Evolutionary conservation across 2,888 invertebrate species (phyloP).

Genomic region (Lacanobia wlatinum): DNA sequence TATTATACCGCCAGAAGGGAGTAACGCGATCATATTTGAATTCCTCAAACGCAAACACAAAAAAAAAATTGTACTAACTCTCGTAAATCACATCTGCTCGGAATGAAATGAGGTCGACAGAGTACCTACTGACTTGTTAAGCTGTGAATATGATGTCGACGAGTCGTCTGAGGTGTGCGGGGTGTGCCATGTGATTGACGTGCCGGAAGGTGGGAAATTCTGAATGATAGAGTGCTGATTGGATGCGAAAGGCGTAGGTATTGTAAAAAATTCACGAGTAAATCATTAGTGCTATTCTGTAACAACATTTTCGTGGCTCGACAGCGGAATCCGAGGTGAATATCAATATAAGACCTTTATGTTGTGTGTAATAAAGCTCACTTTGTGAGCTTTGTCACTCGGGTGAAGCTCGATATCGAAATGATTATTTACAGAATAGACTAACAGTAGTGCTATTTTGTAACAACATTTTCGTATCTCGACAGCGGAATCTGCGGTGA

Average conservation of each 20-base stretch:
- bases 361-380: too few relatives aligned
- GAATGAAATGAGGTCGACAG: conserved; percentile 1
- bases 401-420: too few relatives aligned
- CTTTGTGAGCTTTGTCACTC: too few relatives aligned
- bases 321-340: too few relatives aligned
- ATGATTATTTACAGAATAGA: too few relatives aligned
- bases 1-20: too few relatives aligned
- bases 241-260: not conserved
- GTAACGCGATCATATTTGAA: too few relatives aligned
- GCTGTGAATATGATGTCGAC: not conserved
- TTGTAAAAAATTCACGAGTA: not conserved
- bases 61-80: not conserved
- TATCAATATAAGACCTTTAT: too few relatives aligned
- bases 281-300: not conserved
- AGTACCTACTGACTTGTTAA: conserved; percentile 4
- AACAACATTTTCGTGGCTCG: too few relatives aligned
- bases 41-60: not conserved
- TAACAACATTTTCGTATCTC: too few relatives aligned
- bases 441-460: too few relatives aligned
- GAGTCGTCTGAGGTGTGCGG: not conserved
- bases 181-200: not conserved
- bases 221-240: conserved; percentile 22
- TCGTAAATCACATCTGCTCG: not conserved
- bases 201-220: not conserved
- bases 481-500: too few relatives aligned